A percentile compares a stretch with the other conserved stretches of the same genome.
These are phyloP conservation scores for Oenanthe oenanthe DNA, from an alignment of 2,113 vertebrate genomes.

Conservation along the genomic window DNA sequence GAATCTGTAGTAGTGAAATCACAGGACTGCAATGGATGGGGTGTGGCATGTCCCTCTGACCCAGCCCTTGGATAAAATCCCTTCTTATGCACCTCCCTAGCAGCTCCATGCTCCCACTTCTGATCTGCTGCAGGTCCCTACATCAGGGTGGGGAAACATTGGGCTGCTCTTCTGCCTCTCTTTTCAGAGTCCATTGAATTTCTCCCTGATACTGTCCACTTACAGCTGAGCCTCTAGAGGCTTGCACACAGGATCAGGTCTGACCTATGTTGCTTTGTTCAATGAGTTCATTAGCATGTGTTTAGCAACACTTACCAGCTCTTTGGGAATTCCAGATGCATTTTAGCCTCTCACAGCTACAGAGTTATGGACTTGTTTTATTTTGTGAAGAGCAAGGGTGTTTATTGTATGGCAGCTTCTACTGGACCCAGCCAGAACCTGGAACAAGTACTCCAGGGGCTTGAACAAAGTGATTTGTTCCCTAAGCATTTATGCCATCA, in stretches of 20 bases:
- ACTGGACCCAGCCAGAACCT: neutral
- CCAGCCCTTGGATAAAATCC: neutral
- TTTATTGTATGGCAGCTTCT: neutral
- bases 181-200: neutral
- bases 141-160: accelerated
- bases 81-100: neutral
- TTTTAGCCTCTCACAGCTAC: neutral
- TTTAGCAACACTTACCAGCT: neutral
- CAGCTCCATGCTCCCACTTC: neutral
- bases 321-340: neutral
- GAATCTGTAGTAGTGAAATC: neutral
- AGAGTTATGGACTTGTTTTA: neutral
- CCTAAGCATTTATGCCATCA: neutral
- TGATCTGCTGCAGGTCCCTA: neutral
- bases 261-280: neutral
- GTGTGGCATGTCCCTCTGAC: neutral
- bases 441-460: neutral
- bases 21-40: neutral
- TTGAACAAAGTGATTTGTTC: neutral
- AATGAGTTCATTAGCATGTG: accelerated
- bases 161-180: neutral
- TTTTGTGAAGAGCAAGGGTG: neutral
- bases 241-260: neutral
- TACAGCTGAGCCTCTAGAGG: neutral
- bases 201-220: neutral